These are phyloP conservation scores for Caenorhabditis parvicauda DNA, from an alignment of 2,888 invertebrate genomes.

Conservation along the genomic window DNA sequence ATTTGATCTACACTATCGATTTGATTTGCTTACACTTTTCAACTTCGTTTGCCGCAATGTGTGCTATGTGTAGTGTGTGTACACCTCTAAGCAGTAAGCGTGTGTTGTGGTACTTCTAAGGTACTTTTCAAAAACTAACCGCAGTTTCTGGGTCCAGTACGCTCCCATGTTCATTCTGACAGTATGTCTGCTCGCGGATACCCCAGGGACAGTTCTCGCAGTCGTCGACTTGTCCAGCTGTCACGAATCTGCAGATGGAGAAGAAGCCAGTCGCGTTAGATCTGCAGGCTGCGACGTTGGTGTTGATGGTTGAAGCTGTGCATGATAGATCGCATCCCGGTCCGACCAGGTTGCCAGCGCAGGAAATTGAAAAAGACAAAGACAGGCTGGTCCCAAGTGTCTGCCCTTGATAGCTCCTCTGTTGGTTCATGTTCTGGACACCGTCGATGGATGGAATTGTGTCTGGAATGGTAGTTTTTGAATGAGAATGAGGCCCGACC, in stretches of 20 bases:
- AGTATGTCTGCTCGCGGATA: conserved; percentile 45
- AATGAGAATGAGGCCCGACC: too few species aligned
- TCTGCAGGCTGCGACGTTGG: conserved; percentile 34
- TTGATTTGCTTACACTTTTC: not conserved
- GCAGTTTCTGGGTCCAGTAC: conserved; percentile 38
- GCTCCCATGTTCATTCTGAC: conserved; percentile 45
- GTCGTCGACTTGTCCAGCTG: conserved; percentile 41
- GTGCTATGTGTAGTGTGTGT: too few species aligned
- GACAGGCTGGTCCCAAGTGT: conserved; percentile 43
- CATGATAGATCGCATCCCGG: conserved; percentile 54
- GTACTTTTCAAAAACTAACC: too few species aligned
- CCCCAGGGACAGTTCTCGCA: conserved; percentile 60
- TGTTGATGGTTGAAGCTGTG: conserved; percentile 34
- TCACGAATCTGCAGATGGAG: conserved; percentile 44
- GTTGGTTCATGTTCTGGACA: conserved; percentile 34
- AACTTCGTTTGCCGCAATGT: not conserved
- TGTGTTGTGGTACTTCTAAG: too few species aligned
- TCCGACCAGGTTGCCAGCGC: conserved; percentile 48
- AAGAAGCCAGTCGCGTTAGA: conserved; percentile 49
- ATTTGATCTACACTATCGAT: not conserved
- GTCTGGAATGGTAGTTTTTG: conserved; percentile 6
- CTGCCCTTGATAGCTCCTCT: conserved; percentile 39
- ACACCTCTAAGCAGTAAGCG: too few species aligned
- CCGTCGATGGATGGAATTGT: conserved; percentile 31
- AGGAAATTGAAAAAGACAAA: conserved; percentile 50